These are phyloP conservation scores for Therioaphis trifolii DNA, from an alignment of 2,888 invertebrate species.

Conservation along the genomic window DNA sequence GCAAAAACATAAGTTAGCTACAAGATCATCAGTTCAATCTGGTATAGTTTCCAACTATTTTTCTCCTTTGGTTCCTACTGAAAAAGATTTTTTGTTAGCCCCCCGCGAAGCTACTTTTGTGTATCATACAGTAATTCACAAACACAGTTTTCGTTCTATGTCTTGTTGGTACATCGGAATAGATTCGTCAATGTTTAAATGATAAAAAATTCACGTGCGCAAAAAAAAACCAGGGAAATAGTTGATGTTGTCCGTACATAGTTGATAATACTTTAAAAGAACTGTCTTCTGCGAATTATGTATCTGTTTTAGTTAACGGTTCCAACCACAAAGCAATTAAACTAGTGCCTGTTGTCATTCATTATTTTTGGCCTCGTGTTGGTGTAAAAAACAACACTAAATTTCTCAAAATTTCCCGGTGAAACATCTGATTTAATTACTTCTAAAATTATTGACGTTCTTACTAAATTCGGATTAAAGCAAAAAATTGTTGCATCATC, in stretches of 20 bases:
- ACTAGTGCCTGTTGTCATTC: neutral
- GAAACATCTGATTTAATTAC: no score
- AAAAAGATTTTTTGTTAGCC: conserved; percentile 13
- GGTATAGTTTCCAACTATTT: conserved; percentile 1
- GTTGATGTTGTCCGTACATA: neutral
- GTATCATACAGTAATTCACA: conserved; percentile 15
- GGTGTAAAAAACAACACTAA: conserved; percentile 36
- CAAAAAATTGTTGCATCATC: no score
- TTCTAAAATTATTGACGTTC: no score
- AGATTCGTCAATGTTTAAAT: conserved; percentile 13
- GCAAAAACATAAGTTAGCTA: conserved; percentile 16
- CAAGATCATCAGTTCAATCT: conserved; percentile 8
- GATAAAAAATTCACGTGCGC: conserved; percentile 5
- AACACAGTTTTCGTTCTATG: conserved; percentile 10
- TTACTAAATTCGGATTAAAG: no score
- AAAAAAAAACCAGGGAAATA: neutral
- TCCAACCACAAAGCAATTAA: neutral
- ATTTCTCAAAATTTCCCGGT: neutral
- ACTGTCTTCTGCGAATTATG: neutral
- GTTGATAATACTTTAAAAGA: conserved; percentile 20
- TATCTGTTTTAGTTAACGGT: neutral
- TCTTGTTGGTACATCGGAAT: conserved; percentile 1
- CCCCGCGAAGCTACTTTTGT: neutral
- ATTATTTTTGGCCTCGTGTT: conserved; percentile 8
- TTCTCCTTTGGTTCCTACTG: conserved; percentile 8